Base-by-base conservation (phyloP, 2,113 vertebrate species). In the Malurus elegans region DNA sequence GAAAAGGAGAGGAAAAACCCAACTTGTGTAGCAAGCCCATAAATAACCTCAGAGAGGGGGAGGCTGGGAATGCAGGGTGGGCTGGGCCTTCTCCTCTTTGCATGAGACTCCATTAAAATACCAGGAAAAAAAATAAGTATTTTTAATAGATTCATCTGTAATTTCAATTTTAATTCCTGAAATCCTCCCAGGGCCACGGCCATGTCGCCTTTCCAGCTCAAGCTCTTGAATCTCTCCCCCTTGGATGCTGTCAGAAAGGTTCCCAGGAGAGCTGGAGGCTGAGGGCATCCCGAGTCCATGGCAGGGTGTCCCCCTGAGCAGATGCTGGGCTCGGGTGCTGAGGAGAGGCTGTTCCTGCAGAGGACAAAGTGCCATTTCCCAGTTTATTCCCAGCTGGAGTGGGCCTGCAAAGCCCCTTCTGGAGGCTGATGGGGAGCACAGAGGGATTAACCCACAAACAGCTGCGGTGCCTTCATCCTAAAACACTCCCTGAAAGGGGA, bases 401-500 rank as follows among this genome's bases (percentile, higher is more conserved):
- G 56, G 67, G 50, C 44, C 74, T 86, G 47, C 47, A 29, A 87
- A 91, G 71, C 40, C 42, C 64, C 69, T 36, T 73, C 60, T 54
- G 0, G n/a, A 88, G 84, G 71, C 28, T 56, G 81, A 21, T 19
- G 50, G 45, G 25, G 54, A 94, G 85, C 90, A 88, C 88, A 92
- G 74, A 75, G 38, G 85, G 90, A 95, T 97, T 92, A 97, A 71
- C 62, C 75, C 82, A 47, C 47, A 79, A 76, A 64, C 87, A 96
- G 93, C 95, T 96, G 90, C 44, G 78, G 56, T 86, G 87, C 71
- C 92, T 93, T 86, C 92, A 78, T 94, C 87, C 94, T 31, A 92
- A 97, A 95, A 96, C 88, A 96, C 75, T 58, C 66, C 18, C 81
- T 94, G 96, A 96, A 95, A 97, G 94, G 73, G 42, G 92, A 96